These are phyloP conservation scores for Meles meles DNA, from an alignment of 2,113 vertebrate species.

Conservation along the genomic window DNA sequence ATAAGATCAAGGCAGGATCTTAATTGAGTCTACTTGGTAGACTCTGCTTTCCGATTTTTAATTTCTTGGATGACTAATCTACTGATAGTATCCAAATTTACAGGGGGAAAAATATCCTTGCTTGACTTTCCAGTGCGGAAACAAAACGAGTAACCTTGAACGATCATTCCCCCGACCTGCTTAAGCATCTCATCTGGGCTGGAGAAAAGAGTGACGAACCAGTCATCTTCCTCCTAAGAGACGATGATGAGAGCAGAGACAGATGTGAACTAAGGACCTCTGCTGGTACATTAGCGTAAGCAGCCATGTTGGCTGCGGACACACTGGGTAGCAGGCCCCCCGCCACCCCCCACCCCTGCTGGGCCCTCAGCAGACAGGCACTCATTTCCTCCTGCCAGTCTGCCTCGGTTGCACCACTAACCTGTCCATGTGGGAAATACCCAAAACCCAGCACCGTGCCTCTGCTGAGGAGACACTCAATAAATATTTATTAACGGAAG, in stretches of 20 bases:
- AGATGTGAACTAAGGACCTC: background rate
- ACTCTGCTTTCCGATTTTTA: slow-evolving; percentile 45
- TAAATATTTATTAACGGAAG: background rate
- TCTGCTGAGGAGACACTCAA: background rate
- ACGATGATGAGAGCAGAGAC: background rate
- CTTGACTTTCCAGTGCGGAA: background rate
- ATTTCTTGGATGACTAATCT: slow-evolving; percentile 67
- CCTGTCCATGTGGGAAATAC: background rate
- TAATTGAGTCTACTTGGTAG: slow-evolving; percentile 2
- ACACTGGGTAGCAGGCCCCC: background rate
- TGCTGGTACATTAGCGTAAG: background rate
- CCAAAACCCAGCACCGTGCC: background rate
- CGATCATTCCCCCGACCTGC: background rate
- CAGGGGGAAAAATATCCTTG: background rate
- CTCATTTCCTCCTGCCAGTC: background rate
- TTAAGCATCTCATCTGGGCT: background rate
- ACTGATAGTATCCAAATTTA: slow-evolving; percentile 30
- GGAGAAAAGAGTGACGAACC: background rate
- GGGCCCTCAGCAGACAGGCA: background rate
- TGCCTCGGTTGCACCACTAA: fast-evolving
- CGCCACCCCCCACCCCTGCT: background rate
- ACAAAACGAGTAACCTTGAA: slow-evolving; percentile 15
- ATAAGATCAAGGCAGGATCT: slow-evolving; percentile 30
- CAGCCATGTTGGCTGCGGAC: background rate
- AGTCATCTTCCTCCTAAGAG: background rate